Conservation (phyloP, 2,797 vertebrate genomes). For the Myotis myotis region DNA sequence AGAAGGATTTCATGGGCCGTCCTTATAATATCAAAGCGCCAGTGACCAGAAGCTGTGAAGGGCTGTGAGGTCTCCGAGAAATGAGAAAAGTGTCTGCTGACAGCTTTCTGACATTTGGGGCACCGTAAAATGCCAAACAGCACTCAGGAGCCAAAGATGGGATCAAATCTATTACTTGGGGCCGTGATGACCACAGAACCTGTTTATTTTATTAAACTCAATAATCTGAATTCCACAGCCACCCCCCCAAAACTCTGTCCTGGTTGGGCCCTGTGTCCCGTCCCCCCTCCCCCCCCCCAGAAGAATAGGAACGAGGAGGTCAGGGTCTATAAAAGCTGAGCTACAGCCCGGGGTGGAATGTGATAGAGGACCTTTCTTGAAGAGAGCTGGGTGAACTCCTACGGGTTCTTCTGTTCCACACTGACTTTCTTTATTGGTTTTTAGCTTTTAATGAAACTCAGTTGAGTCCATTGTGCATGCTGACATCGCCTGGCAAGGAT, state of each 20-base stretch:
- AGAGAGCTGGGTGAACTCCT: not conserved
- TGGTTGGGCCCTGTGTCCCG: not conserved
- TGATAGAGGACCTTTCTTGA: not conserved
- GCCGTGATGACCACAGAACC: not conserved
- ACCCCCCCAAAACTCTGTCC: accelerated
- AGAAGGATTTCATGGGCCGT: not conserved
- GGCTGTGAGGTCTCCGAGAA: not conserved
- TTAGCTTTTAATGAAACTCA: conserved; percentile 22
- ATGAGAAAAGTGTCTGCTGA: not conserved
- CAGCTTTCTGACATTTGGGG: not conserved
- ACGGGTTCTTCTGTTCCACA: not conserved
- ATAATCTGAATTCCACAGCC: not conserved
- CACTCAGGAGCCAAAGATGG: not conserved
- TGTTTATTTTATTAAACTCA: not conserved
- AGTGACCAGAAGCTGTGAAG: not conserved
- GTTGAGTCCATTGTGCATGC: not conserved
- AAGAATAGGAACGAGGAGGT: not conserved
- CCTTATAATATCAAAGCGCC: not conserved
- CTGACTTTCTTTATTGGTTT: not conserved
- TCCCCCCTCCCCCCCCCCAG: not conserved
- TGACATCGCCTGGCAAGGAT: not conserved
- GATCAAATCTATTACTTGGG: not conserved
- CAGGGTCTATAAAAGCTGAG: not conserved
- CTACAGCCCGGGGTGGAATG: not conserved
- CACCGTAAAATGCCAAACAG: not conserved